Percentiles rank a stretch among this genome's conserved stretches.
These are phyloP conservation scores for Paraplagusia blochii DNA, from an alignment of 2,113 vertebrate species.

Conservation along the genomic window DNA sequence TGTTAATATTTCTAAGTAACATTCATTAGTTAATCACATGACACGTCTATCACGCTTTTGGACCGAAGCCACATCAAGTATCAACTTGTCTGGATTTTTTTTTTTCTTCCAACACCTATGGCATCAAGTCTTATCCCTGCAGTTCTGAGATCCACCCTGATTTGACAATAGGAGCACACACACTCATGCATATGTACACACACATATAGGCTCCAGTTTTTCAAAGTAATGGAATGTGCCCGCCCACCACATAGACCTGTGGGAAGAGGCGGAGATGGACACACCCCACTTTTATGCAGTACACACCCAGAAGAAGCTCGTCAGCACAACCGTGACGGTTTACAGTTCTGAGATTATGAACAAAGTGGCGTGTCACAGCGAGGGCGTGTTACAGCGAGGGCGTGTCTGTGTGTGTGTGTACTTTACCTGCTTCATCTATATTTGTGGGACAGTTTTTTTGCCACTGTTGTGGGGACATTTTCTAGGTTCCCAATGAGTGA, in stretches of 20 bases:
- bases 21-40: too few species aligned
- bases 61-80: too few species aligned
- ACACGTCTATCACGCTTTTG: too few species aligned
- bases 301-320: constrained; percentile 7
- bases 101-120: neutral
- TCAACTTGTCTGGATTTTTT: too few species aligned
- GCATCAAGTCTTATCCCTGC: neutral
- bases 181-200: too few species aligned
- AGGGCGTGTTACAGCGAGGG: neutral
- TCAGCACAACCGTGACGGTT: constrained; percentile 10
- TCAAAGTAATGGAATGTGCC: constrained; percentile 28
- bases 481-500: too few species aligned
- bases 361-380: neutral
- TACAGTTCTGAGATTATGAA: neutral
- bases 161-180: constrained; percentile 20
- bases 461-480: too few species aligned
- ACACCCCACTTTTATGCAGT: constrained; percentile 20
- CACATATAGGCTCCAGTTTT: constrained; percentile 39
- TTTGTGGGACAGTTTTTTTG: too few species aligned
- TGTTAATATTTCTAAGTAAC: too few species aligned
- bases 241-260: constrained; percentile 31
- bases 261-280: constrained; percentile 34
- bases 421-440: too few species aligned
- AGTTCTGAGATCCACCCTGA: constrained; percentile 12
- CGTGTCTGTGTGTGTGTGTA: too few species aligned